Base-by-base conservation (phyloP, 2,888 invertebrate genomes). In the Thymelicus acteon region DNA sequence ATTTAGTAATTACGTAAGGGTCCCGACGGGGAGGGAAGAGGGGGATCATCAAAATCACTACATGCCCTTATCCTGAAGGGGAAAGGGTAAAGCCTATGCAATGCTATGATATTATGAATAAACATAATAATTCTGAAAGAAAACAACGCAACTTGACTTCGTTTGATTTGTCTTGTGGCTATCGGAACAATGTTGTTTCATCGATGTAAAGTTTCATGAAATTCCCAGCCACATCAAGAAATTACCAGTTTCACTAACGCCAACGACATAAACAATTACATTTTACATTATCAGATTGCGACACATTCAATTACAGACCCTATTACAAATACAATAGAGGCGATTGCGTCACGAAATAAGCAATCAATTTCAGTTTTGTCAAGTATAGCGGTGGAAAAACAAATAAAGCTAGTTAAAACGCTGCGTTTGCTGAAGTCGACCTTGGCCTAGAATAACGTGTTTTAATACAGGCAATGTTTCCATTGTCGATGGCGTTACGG, bases 341-440 rank as follows among this genome's bases (percentile, higher is more conserved):
- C 15, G 15, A 52, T 52, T 52, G 19, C 49, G 19, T 52, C 49
- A 52, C 19, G 49, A 1, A 2, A 19, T 8, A 13, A 52, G 49
- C 49, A 19, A 52, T 52, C 49, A 19, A 52, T 52, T 52, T 52
- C 8, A 52, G 19, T 52, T 52, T 52, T 52, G 49, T 52, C 49
- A 52, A 52, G 15, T 52, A 3, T 19, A 19, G 15, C 19, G 19
- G 19, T 52, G 8, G 49, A 52, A 52, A 52, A 52, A 52, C 49
- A 52, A 52, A 52, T 52, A 52, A 52, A 52, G 10, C 49, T 15
- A 52, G 49, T 52, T 52, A 52, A 52, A 52, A 8, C 44, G 44
- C 44, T 12, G 12, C 8, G 44, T 44, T 44, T 44, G 44, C 44
- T 52, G 15, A 52, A 15, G 49, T 52, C 5, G n/a, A 52, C 49